Conservation (phyloP, 2,797 vertebrate genomes). For the Aphelocoma californica region DNA sequence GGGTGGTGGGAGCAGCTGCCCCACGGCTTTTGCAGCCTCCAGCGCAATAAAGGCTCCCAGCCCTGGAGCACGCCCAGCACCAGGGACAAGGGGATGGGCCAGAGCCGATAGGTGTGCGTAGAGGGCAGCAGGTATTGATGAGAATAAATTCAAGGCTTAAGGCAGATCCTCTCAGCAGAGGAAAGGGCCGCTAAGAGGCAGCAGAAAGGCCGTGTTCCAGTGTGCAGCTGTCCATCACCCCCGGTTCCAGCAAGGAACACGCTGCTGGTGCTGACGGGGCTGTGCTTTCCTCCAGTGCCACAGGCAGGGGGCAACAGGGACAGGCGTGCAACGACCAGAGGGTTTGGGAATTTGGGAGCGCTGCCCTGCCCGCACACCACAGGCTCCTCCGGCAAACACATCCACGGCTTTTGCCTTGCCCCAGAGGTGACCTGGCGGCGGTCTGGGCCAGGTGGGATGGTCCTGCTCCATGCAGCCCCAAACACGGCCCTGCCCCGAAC, state of each 20-base stretch:
- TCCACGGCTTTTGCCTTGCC: background rate
- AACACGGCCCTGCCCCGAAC: too few species aligned
- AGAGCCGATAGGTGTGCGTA: fast-evolving
- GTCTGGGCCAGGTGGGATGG: too few species aligned
- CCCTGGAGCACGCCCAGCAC: background rate
- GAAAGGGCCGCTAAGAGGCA: fast-evolving
- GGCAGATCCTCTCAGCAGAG: background rate
- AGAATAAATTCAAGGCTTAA: background rate
- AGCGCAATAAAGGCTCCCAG: background rate
- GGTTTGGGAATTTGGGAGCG: background rate
- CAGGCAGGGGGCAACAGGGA: fast-evolving
- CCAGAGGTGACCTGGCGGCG: background rate
- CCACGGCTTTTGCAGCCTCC: background rate
- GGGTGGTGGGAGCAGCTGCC: background rate
- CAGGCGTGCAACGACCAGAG: fast-evolving
- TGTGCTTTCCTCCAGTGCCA: background rate
- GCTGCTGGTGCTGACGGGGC: fast-evolving
- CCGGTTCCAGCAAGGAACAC: background rate
- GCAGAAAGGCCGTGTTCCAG: background rate
- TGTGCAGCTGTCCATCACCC: fast-evolving
- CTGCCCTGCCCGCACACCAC: background rate
- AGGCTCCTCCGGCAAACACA: fast-evolving
- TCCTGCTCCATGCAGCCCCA: too few species aligned
- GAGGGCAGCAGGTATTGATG: fast-evolving
- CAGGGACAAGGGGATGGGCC: background rate